These are phyloP conservation scores for Aquatica leii DNA, from an alignment of 2,888 invertebrate genomes.

Conservation along the genomic window DNA sequence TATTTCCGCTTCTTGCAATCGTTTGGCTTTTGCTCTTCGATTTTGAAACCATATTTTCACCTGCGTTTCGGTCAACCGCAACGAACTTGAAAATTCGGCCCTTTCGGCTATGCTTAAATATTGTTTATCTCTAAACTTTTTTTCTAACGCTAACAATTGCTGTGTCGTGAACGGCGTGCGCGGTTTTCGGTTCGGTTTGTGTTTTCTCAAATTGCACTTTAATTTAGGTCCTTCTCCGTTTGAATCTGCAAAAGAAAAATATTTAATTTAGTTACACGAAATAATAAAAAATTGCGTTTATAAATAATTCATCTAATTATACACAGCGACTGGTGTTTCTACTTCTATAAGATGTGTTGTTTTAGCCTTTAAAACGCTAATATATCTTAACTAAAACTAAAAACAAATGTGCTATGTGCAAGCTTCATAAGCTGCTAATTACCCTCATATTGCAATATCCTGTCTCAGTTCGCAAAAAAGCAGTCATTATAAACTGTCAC, in stretches of 20 bases:
- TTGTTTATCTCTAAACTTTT: conserved; percentile 94
- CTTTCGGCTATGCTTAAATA: conserved; percentile 94
- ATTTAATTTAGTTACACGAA: background rate
- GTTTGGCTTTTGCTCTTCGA: conserved; percentile 93
- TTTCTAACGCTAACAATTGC: conserved; percentile 88
- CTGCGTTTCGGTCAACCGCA: conserved; percentile 93
- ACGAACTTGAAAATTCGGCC: conserved; percentile 91
- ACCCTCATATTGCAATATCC: conserved; percentile 42
- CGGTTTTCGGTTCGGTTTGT: conserved; percentile 95
- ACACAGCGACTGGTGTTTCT: conserved; percentile 18
- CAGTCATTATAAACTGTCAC: conserved; percentile 36
- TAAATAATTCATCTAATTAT: conserved; percentile 33
- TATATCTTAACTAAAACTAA: conserved; percentile 22
- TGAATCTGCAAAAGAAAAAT: conserved; percentile 64
- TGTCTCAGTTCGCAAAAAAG: conserved; percentile 28
- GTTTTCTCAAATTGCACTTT: conserved; percentile 89
- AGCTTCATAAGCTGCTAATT: conserved; percentile 40
- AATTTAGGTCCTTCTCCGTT: conserved; percentile 84
- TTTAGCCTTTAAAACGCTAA: conserved; percentile 21
- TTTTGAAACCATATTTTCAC: conserved; percentile 82
- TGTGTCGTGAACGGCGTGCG: conserved; percentile 95
- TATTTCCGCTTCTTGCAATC: conserved; percentile 94
- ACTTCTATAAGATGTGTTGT: no score
- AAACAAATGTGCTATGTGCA: conserved; percentile 37
- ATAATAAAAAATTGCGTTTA: conserved; percentile 10